These are phyloP conservation scores for Spondyliosoma cantharus DNA, from an alignment of 2,797 vertebrate genomes.

Conservation along the genomic window DNA sequence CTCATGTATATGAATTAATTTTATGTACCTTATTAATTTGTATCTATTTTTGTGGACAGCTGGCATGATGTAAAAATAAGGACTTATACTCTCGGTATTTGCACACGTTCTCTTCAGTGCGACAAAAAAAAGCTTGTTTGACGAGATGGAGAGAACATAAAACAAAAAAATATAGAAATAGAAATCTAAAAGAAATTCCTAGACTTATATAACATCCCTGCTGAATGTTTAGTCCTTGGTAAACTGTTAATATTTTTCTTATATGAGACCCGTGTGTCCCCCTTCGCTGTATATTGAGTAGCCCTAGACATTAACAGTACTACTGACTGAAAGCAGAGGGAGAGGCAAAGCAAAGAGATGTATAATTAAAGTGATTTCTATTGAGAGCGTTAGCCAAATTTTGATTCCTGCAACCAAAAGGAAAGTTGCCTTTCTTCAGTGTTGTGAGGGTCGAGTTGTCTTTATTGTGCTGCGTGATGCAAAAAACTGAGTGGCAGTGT, in stretches of 20 bases:
- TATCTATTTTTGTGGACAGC: slow-evolving; percentile 70
- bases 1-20: slow-evolving; percentile 63
- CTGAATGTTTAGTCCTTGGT: slow-evolving; percentile 80
- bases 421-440: slow-evolving; percentile 63
- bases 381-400: slow-evolving; percentile 43
- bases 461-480: slow-evolving; percentile 43
- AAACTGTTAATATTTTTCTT: slow-evolving; percentile 76
- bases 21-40: slow-evolving; percentile 64
- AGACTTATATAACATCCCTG: slow-evolving; percentile 59
- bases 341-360: slow-evolving; percentile 43
- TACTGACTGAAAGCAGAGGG: slow-evolving; percentile 39
- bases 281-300: slow-evolving; percentile 67
- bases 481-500: slow-evolving; percentile 14
- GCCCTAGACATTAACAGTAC: slow-evolving; percentile 55
- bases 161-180: slow-evolving; percentile 16
- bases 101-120: slow-evolving; percentile 68
- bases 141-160: slow-evolving; percentile 30
- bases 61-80: slow-evolving; percentile 66
- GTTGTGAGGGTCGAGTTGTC: slow-evolving; percentile 30
- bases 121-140: slow-evolving; percentile 42
- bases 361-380: slow-evolving; percentile 41
- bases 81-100: slow-evolving; percentile 66
- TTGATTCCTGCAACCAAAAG: slow-evolving; percentile 70
- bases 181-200: slow-evolving; percentile 44
- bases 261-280: slow-evolving; percentile 63